phyloP scores from a whole-genome alignment of 1,140 invertebrate genomes.

The Heliothis subflexa region DNA sequence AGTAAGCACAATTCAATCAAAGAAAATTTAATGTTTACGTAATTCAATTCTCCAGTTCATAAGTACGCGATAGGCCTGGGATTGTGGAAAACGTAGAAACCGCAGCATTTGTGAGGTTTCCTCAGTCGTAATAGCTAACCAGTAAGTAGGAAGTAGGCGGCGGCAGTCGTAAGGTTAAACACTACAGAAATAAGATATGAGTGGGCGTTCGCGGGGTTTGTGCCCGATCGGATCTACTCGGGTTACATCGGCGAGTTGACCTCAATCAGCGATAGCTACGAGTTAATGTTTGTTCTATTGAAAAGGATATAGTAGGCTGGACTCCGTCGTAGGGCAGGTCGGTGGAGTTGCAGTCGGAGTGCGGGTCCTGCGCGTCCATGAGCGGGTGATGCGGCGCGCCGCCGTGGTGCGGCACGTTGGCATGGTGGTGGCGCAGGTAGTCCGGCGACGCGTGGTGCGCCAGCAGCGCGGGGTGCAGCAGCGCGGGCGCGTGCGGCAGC shows the following conservation, averaged over 20 bases:
- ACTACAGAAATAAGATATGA: conserved; percentile 85
- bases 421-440: conserved; percentile 87
- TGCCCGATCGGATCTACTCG: conserved; percentile 44
- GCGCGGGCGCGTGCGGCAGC: conserved; percentile 92
- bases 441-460: conserved; percentile 92
- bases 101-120: conserved; percentile 81
- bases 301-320: conserved; percentile 98
- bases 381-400: conserved; percentile 82
- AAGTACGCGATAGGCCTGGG: conserved; percentile 55
- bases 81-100: conserved; percentile 79
- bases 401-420: conserved; percentile 84
- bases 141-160: conserved; percentile 81
- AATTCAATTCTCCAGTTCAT: conserved; percentile 56
- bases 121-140: conserved; percentile 79
- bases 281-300: conserved; percentile 73
- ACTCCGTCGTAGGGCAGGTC: conserved; percentile 95
- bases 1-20: background rate
- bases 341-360: conserved; percentile 95
- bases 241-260: conserved; percentile 53
- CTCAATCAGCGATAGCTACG: conserved; percentile 44
- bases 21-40: conserved; percentile 21
- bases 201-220: conserved; percentile 63
- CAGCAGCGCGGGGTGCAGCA: conserved; percentile 92
- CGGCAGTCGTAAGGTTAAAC: conserved; percentile 84
- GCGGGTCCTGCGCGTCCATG: conserved; percentile 93